These are phyloP conservation scores for Rhinolophus ferrumequinum DNA, from an alignment of 2,113 vertebrate genomes.

Conservation along the genomic window DNA sequence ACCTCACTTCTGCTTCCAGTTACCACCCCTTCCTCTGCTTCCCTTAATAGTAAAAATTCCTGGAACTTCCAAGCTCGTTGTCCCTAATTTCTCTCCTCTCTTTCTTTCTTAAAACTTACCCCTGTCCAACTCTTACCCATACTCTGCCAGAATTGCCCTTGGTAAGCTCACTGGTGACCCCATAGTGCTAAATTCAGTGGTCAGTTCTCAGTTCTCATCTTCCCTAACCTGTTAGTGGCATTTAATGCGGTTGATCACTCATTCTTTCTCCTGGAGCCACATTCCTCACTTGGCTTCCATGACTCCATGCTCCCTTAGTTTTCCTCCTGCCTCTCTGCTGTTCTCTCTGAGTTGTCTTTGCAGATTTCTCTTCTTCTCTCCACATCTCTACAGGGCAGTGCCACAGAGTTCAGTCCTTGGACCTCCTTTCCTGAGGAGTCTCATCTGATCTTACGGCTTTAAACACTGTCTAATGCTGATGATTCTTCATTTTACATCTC, in stretches of 20 bases:
- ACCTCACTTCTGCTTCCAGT: background rate
- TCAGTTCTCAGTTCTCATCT: background rate
- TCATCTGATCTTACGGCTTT: background rate
- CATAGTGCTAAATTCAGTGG: background rate
- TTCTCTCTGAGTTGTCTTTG: background rate
- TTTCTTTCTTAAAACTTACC: background rate
- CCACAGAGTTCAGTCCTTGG: background rate
- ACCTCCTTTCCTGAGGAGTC: background rate
- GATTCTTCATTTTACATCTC: background rate
- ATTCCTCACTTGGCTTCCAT: background rate
- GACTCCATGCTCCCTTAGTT: background rate
- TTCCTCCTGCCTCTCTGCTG: background rate
- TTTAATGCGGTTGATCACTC: background rate
- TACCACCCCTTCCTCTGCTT: background rate
- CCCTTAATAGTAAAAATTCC: background rate
- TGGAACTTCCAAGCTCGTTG: background rate
- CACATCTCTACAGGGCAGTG: background rate
- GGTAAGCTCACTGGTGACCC: background rate
- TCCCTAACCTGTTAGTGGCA: background rate
- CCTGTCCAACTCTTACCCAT: background rate
- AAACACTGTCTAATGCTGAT: background rate
- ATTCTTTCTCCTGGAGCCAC: background rate
- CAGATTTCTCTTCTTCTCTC: background rate
- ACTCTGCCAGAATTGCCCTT: background rate
- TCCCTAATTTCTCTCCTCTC: background rate